phyloP scores from a whole-genome alignment of 1,140 invertebrate species.

The Drosophila melanogaster region Release_6_plus_ISO1_MT NT_037436.4:12333001-12333500 shows the following conservation, averaged over 20 bases:
- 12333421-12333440: conserved; percentile 74
- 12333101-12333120: conserved; percentile 3
- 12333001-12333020: conserved; percentile 20
- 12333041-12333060: not conserved
- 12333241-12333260: conserved; percentile 77
- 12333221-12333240: conserved; percentile 80
- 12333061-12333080: conserved; percentile 44
- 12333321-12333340: conserved; percentile 43
- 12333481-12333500: conserved; percentile 25
- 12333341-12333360: conserved; percentile 72
- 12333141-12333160: conserved; percentile 19
- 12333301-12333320: not conserved
- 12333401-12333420: conserved; percentile 65
- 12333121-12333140: conserved; percentile 15
- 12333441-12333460: conserved; percentile 74
- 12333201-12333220: conserved; percentile 76
- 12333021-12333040: conserved; percentile 1
- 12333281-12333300: conserved; percentile 1
- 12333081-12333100: conserved; percentile 49
- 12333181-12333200: conserved; percentile 4
- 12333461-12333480: conserved; percentile 57
- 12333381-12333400: conserved; percentile 77
- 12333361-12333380: conserved; percentile 66
- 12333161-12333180: conserved; percentile 23
- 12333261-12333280: conserved; percentile 32